Conservation (phyloP, 2,888 invertebrate species). For the Pachliopta kotzebuea region DNA sequence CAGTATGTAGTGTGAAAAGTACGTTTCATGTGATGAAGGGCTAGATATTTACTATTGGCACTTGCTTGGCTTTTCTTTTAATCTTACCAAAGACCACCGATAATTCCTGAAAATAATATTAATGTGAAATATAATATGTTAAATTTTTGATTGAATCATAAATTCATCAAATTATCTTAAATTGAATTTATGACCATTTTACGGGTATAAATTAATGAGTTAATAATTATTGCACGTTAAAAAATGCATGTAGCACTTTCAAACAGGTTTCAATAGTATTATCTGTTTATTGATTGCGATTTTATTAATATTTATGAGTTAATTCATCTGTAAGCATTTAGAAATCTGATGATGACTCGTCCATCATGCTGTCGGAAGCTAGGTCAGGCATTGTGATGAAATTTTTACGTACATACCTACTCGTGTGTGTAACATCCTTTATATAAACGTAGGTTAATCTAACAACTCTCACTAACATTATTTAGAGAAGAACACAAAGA, state of each 20-base stretch:
- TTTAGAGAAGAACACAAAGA: too few relatives aligned
- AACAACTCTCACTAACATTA: not conserved
- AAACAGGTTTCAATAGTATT: slow-evolving; percentile 20
- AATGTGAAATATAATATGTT: too few relatives aligned
- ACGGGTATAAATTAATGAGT: not conserved
- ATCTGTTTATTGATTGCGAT: slow-evolving; percentile 28
- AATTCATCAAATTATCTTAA: not conserved
- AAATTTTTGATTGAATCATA: not conserved
- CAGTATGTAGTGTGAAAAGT: too few relatives aligned
- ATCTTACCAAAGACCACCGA: too few relatives aligned
- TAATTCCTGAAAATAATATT: too few relatives aligned
- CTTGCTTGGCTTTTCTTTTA: too few relatives aligned
- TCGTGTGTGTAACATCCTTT: slow-evolving; percentile 13
- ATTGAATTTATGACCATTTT: not conserved
- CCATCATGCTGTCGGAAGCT: slow-evolving; percentile 35
- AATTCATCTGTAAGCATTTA: slow-evolving; percentile 28
- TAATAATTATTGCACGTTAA: not conserved
- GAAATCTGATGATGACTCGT: slow-evolving; percentile 33
- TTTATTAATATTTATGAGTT: slow-evolving; percentile 31
- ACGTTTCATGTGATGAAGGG: too few relatives aligned
- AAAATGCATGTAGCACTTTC: slow-evolving; percentile 15
- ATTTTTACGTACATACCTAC: slow-evolving; percentile 16
- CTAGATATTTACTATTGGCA: too few relatives aligned
- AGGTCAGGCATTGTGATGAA: slow-evolving; percentile 32
- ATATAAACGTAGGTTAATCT: slow-evolving; percentile 5